Conservation (phyloP, 2,113 vertebrate genomes). For the Labrus mixtus region DNA sequence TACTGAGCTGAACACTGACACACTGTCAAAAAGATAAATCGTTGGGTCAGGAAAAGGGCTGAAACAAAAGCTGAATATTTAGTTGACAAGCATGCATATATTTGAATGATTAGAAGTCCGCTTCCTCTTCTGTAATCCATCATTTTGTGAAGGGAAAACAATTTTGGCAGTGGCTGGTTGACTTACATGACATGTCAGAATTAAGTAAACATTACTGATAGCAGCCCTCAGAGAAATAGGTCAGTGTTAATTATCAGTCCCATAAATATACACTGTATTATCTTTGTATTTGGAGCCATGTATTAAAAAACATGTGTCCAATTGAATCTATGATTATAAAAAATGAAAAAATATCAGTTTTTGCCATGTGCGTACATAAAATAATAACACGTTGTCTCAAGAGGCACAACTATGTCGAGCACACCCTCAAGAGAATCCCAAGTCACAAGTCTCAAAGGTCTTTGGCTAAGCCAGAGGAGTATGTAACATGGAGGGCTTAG, state of each 20-base stretch:
- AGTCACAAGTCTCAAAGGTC: constrained; percentile 43
- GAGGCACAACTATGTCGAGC: constrained; percentile 2
- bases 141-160: constrained; percentile 53
- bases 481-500: constrained; percentile 59
- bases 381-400: no score
- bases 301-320: background rate
- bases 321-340: constrained; percentile 12
- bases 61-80: constrained; percentile 70
- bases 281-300: background rate
- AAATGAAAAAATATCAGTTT: background rate
- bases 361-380: background rate
- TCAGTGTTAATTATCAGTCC: constrained; percentile 35
- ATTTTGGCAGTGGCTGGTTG: background rate
- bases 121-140: constrained; percentile 71
- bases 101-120: constrained; percentile 70
- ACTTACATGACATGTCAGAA: constrained; percentile 16
- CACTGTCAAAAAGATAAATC: constrained; percentile 85
- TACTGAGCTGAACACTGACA: constrained; percentile 44
- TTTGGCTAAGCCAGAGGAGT: constrained; percentile 57
- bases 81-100: constrained; percentile 69
- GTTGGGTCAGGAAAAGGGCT: constrained; percentile 64
- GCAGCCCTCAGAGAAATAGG: background rate
- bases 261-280: constrained; percentile 1
- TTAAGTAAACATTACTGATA: constrained; percentile 33
- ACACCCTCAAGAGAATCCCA: constrained; percentile 5